Percentiles rank a stretch among this genome's conserved stretches.
These are phyloP conservation scores for Xylocopa sonorina DNA, from an alignment of 1,140 invertebrate species.

Conservation along the genomic window DNA sequence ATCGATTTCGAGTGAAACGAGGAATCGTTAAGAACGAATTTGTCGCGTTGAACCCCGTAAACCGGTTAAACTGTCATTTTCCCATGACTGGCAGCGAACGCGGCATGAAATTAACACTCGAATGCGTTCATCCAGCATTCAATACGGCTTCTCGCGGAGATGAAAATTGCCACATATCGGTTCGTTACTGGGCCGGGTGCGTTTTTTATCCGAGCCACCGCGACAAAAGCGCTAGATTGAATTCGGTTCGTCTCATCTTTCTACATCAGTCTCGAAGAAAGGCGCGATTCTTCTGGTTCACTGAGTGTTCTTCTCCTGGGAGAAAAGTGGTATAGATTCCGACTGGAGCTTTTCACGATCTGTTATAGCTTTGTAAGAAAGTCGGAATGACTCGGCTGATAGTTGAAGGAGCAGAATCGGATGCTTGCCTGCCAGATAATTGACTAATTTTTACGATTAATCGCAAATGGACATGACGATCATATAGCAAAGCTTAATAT, in stretches of 20 bases:
- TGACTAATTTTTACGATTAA: too few relatives aligned
- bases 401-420: neutral
- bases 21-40: constrained; percentile 48
- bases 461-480: too few relatives aligned
- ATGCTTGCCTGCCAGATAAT: neutral
- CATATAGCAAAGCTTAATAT: too few relatives aligned
- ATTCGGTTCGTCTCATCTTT: neutral
- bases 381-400: too few relatives aligned
- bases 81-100: neutral
- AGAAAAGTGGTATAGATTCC: neutral
- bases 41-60: constrained; percentile 4
- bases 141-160: neutral
- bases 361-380: neutral
- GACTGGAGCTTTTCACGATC: neutral
- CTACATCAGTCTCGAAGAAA: constrained; percentile 4
- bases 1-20: too few relatives aligned
- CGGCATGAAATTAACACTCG: constrained; percentile 13
- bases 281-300: neutral
- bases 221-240: neutral
- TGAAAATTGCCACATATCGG: constrained; percentile 20
- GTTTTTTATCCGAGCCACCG: neutral
- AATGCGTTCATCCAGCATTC: constrained; percentile 1
- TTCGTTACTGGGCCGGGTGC: neutral
- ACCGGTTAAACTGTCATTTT: constrained; percentile 20
- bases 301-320: neutral